phyloP scores from a whole-genome alignment of 2,888 invertebrate genomes.

The Microdon myrmicae region DNA sequence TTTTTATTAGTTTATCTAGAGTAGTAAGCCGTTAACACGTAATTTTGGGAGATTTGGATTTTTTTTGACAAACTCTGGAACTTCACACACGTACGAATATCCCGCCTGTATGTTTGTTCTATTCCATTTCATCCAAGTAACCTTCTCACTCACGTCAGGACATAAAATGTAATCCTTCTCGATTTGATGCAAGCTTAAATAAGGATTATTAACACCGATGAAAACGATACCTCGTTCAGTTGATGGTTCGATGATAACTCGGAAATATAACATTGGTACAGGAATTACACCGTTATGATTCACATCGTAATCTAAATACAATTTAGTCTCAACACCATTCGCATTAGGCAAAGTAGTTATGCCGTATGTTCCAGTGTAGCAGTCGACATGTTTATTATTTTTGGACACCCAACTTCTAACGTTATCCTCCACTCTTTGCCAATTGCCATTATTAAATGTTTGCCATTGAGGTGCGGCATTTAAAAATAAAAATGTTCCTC shows the following conservation, averaged over 20 bases:
- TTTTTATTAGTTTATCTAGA: too few relatives aligned
- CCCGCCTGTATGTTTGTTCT: constrained; percentile 57
- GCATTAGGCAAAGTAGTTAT: constrained; percentile 69
- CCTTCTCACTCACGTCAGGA: constrained; percentile 67
- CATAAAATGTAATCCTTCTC: constrained; percentile 60
- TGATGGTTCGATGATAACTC: constrained; percentile 69
- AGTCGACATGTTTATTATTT: constrained; percentile 62
- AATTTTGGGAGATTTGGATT: constrained; percentile 57
- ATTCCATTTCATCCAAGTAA: constrained; percentile 68
- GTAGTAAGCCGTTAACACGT: constrained; percentile 37
- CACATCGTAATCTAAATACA: constrained; percentile 63
- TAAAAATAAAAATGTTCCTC: constrained; percentile 69
- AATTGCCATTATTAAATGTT: constrained; percentile 71
- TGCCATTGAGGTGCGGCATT: constrained; percentile 71
- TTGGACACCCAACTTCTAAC: constrained; percentile 66
- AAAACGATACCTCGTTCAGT: constrained; percentile 69
- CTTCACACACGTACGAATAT: constrained; percentile 63
- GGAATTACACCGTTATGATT: constrained; percentile 67
- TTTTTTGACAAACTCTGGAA: constrained; percentile 57
- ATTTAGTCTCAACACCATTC: constrained; percentile 60
- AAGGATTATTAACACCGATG: constrained; percentile 66
- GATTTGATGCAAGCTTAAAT: constrained; percentile 58
- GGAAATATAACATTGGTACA: constrained; percentile 71
- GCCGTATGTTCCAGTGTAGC: constrained; percentile 72
- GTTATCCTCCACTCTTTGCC: constrained; percentile 68